These are phyloP conservation scores for Platynereis dumerilii DNA, from an alignment of 2,888 invertebrate species.

Conservation along the genomic window DNA sequence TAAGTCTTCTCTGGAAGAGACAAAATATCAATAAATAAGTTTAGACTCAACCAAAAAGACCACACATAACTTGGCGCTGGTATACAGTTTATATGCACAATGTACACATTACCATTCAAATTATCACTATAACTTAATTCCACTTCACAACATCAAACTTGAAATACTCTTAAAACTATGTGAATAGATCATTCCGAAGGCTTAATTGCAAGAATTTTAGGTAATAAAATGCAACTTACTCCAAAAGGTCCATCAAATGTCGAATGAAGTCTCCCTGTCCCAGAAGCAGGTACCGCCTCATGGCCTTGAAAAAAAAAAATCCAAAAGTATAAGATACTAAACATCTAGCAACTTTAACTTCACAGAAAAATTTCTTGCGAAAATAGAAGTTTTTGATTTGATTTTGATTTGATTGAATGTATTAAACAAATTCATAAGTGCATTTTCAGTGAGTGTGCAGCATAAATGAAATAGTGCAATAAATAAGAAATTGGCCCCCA, in stretches of 20 bases:
- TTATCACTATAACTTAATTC: no score
- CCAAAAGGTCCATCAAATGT: conserved; percentile 88
- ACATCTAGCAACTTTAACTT: no score
- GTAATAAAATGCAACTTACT: conserved; percentile 71
- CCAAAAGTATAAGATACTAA: neutral
- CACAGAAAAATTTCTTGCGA: neutral
- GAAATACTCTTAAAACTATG: no score
- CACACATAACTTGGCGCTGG: no score
- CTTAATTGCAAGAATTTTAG: no score
- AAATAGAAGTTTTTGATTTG: neutral
- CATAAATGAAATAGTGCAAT: neutral
- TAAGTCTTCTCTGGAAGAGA: conserved; percentile 76
- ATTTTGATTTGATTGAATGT: neutral
- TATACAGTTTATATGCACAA: no score
- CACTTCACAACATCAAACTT: no score
- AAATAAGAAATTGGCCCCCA: neutral
- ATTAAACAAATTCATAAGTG: neutral
- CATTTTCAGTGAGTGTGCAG: neutral
- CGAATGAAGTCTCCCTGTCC: conserved; percentile 97
- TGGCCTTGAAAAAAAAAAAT: conserved; percentile 69
- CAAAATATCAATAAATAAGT: neutral
- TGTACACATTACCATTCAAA: no score
- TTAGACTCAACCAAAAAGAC: no score
- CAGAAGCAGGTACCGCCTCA: conserved; percentile 86
- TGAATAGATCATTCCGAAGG: no score